Conservation (phyloP, 2,797 vertebrate species). For the Premnoplex brunnescens region DNA sequence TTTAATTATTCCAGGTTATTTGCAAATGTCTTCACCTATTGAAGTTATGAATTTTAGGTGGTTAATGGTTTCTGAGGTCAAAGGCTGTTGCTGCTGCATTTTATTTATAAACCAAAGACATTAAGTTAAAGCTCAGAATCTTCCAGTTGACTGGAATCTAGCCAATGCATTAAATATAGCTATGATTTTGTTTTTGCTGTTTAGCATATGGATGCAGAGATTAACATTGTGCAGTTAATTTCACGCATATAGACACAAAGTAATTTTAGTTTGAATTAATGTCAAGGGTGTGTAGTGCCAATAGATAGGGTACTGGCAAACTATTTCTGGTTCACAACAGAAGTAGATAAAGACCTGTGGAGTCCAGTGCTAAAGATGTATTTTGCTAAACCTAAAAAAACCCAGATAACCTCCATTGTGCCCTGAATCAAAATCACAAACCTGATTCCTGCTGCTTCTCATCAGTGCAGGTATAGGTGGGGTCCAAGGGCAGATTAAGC, state of each 20-base stretch:
- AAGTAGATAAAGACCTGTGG: not conserved
- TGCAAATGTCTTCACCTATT: not conserved
- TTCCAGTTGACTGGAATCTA: not conserved
- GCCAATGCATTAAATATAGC: not conserved
- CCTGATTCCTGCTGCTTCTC: not conserved
- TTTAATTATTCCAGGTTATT: not conserved
- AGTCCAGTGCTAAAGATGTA: not conserved
- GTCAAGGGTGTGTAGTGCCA: not conserved
- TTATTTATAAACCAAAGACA: not conserved
- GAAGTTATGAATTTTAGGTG: not conserved
- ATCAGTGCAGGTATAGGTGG: fast-evolving
- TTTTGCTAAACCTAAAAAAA: not conserved
- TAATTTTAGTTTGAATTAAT: not conserved
- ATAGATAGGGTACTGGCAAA: not conserved
- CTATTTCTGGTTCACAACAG: not conserved
- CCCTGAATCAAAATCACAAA: not conserved
- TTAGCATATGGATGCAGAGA: not conserved
- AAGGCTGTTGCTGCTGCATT: not conserved
- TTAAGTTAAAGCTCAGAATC: not conserved
- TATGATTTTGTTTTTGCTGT: not conserved
- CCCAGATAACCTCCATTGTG: not conserved
- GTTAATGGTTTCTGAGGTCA: not conserved
- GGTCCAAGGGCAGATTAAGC: not conserved
- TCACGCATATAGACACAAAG: not conserved
- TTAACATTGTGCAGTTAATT: not conserved